Evolutionary conservation across 2,113 vertebrate species (phyloP).

Genomic region (Acanthochromis polyacanthus): DNA sequence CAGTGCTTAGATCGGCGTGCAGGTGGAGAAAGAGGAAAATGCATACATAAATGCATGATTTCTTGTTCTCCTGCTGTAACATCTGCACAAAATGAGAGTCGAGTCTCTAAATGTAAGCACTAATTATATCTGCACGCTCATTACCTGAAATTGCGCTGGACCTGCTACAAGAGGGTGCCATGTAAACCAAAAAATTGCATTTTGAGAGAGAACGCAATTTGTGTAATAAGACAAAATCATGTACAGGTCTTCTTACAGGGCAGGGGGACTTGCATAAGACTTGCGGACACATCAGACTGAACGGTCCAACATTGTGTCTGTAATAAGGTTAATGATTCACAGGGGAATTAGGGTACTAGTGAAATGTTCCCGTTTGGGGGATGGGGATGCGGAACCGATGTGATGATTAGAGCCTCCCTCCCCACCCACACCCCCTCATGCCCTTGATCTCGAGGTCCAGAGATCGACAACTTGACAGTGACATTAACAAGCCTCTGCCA

Average conservation of each 20-base stretch:
- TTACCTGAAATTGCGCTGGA: constrained; percentile 26
- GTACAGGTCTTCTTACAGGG: constrained; percentile 28
- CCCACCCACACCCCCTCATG: constrained; percentile 25
- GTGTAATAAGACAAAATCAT: constrained; percentile 45
- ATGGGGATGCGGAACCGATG: neutral
- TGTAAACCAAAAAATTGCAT: neutral
- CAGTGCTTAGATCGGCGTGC: constrained; percentile 26
- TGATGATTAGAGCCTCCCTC: constrained; percentile 10
- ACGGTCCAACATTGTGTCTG: constrained; percentile 45
- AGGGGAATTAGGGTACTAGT: constrained; percentile 65
- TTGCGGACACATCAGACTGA: constrained; percentile 48
- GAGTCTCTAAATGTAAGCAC: constrained; percentile 22
- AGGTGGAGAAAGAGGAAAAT: constrained; percentile 12
- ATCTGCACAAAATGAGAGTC: constrained; percentile 25
- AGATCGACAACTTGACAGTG: constrained; percentile 81
- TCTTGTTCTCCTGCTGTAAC: neutral
- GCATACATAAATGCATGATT: constrained; percentile 13
- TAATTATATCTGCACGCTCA: constrained; percentile 34
- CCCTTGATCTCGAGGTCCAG: constrained; percentile 80
- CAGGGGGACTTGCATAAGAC: constrained; percentile 46
- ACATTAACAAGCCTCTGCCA: constrained; percentile 84
- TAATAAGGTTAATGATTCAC: constrained; percentile 78
- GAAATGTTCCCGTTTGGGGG: constrained; percentile 47
- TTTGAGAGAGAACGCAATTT: constrained; percentile 9
- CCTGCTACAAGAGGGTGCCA: constrained; percentile 23